Evolutionary conservation across 2,113 vertebrate species (phyloP).

Genomic region (Phoenicopterus ruber): DNA sequence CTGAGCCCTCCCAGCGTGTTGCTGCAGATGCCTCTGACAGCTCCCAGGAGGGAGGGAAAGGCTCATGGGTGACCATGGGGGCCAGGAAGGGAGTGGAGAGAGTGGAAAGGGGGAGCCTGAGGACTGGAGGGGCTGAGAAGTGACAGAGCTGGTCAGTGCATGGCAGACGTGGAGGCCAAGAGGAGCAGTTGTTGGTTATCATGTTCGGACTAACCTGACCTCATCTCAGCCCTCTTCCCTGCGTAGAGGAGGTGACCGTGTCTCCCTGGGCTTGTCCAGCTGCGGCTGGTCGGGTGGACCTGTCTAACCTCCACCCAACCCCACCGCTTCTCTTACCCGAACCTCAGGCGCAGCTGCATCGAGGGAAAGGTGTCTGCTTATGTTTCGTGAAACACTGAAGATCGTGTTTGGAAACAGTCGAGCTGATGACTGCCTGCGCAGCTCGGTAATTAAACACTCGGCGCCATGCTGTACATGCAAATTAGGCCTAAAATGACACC

Average conservation of each 20-base stretch:
- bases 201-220: not conserved
- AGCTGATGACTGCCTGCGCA: not conserved
- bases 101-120: not conserved
- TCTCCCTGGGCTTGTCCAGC: not conserved
- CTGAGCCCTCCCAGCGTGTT: not conserved
- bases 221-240: not conserved
- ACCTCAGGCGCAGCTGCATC: fast-evolving
- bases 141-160: not conserved
- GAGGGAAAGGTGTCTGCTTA: not conserved
- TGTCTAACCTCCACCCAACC: not conserved
- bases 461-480: not conserved
- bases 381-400: not conserved
- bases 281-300: not conserved
- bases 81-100: not conserved
- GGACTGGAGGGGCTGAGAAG: not conserved
- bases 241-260: fast-evolving
- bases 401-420: not conserved
- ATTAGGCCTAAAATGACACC: not conserved
- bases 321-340: not conserved
- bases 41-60: not conserved
- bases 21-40: not conserved
- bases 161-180: not conserved
- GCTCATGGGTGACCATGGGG: not conserved
- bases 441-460: not conserved
- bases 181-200: not conserved